Evolutionary conservation across 2,888 invertebrate species (phyloP).

Genomic region (Drosophila diplacantha): DNA sequence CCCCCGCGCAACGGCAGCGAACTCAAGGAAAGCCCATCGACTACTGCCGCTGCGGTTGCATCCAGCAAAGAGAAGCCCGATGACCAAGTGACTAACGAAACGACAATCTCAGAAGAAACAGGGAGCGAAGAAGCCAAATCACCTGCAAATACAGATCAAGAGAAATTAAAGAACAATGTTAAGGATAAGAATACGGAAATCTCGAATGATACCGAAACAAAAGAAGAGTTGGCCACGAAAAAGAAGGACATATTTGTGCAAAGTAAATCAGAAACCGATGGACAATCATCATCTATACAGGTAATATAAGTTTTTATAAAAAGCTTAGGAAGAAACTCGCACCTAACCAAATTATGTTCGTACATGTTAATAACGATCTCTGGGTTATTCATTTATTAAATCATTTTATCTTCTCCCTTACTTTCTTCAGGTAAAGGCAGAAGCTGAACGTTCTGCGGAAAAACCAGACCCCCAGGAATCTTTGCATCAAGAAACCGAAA

Average conservation of each 20-base stretch:
- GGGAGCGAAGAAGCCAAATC: neutral
- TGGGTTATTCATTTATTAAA: neutral
- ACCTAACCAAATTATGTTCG: too few relatives aligned
- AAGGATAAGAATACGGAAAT: conserved; percentile 12
- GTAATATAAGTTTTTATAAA: neutral
- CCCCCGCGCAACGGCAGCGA: conserved; percentile 14
- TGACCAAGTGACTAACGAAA: conserved; percentile 13
- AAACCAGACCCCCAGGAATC: neutral
- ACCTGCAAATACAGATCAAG: neutral
- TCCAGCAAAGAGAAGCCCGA: neutral
- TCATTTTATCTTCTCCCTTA: neutral
- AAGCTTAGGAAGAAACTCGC: too few relatives aligned
- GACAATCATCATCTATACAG: neutral
- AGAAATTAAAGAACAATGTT: neutral
- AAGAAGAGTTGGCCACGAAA: neutral
- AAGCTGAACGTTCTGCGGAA: too few relatives aligned
- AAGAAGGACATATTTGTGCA: neutral
- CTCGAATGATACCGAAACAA: neutral
- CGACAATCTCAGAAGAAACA: conserved; percentile 9
- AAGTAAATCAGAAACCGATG: conserved; percentile 1
- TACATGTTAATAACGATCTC: too few relatives aligned
- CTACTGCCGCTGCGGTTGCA: neutral
- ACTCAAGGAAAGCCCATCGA: conserved; percentile 1
- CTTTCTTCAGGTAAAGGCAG: neutral
- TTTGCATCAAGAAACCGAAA: conserved; percentile 28